Evolutionary conservation across 2,888 invertebrate species (phyloP).

Genomic region (Leptopilina syphax): DNA sequence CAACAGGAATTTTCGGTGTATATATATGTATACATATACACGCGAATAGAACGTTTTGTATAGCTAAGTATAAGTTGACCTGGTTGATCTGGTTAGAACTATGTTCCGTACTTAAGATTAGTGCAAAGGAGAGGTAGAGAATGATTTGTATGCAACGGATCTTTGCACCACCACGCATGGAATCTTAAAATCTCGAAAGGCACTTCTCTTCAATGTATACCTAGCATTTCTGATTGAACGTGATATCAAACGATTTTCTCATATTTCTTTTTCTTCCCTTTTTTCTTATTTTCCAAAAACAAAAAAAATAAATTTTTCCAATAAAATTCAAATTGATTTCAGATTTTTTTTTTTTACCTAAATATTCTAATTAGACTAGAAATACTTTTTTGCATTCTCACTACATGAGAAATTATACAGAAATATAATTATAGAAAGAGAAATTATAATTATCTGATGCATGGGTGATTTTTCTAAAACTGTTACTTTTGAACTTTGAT

Average conservation of each 20-base stretch:
- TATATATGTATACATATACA: background rate
- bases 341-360: too few species aligned
- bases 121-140: constrained; percentile 33
- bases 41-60: constrained; percentile 20
- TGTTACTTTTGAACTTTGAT: too few species aligned
- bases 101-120: constrained; percentile 36
- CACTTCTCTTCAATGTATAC: constrained; percentile 16
- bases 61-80: constrained; percentile 40
- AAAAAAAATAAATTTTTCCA: too few species aligned
- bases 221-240: constrained; percentile 8
- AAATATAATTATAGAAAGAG: too few species aligned
- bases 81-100: constrained; percentile 34
- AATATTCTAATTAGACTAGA: too few species aligned
- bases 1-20: background rate
- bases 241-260: constrained; percentile 6
- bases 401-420: too few species aligned
- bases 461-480: too few species aligned
- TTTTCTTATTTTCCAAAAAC: background rate
- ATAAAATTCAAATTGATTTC: too few species aligned
- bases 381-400: too few species aligned
- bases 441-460: too few species aligned
- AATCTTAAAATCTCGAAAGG: constrained; percentile 38
- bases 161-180: constrained; percentile 25
- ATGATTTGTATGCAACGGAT: constrained; percentile 36
- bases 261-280: background rate